A percentile compares a stretch with the other conserved stretches of the same genome.
These are phyloP conservation scores for Tetramorium simillimum DNA, from an alignment of 1,140 invertebrate genomes.

Conservation along the genomic window DNA sequence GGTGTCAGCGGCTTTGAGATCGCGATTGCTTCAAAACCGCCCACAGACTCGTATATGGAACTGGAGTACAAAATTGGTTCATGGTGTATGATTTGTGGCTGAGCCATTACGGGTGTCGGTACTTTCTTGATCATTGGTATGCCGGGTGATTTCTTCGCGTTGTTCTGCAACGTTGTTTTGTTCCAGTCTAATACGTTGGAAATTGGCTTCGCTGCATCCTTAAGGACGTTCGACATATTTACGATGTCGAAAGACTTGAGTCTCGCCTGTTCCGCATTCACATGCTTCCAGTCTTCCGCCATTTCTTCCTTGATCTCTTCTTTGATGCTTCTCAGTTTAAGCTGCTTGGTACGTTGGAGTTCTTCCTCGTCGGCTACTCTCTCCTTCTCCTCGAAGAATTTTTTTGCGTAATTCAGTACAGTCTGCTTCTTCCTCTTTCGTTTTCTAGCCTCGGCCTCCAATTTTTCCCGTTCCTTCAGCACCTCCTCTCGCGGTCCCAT, in stretches of 20 bases:
- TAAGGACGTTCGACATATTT: conserved; percentile 64
- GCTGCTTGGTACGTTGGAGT: conserved; percentile 82
- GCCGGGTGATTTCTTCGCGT: conserved; percentile 70
- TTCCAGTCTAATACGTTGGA: conserved; percentile 87
- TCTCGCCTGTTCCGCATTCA: conserved; percentile 72
- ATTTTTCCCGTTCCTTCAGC: conserved; percentile 87
- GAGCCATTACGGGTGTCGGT: conserved; percentile 85
- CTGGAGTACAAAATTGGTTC: conserved; percentile 76
- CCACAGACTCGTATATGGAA: conserved; percentile 85
- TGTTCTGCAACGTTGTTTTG: conserved; percentile 86
- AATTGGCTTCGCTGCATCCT: conserved; percentile 73
- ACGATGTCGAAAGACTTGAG: conserved; percentile 69
- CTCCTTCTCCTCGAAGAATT: conserved; percentile 92
- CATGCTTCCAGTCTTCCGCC: conserved; percentile 71
- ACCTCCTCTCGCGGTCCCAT: conserved; percentile 88
- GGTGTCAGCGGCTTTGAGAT: conserved; percentile 87
- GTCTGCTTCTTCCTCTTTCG: conserved; percentile 87
- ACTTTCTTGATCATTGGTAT: conserved; percentile 83
- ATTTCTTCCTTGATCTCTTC: conserved; percentile 76
- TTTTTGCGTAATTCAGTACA: conserved; percentile 87
- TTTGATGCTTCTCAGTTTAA: conserved; percentile 85
- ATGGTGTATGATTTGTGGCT: conserved; percentile 84
- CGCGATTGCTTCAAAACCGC: conserved; percentile 88
- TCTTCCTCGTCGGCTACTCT: conserved; percentile 87
- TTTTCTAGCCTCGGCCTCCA: conserved; percentile 86